phyloP scores from a whole-genome alignment of 2,888 invertebrate species.

The Augochlorella aurata region DNA sequence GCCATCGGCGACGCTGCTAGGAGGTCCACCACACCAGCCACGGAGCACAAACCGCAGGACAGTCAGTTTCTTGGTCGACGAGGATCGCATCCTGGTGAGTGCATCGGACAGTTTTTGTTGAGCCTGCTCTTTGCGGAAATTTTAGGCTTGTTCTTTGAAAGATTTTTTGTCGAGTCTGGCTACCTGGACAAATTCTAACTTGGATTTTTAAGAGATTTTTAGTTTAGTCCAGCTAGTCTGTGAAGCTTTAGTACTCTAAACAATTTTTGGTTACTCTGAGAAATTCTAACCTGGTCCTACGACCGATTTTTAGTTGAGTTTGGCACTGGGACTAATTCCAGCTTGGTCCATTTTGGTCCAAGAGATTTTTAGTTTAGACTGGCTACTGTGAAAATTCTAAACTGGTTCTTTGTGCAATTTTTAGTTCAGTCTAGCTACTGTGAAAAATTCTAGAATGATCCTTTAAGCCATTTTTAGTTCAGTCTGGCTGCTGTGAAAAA shows the following conservation, averaged over 20 bases:
- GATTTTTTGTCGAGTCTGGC: too few species aligned
- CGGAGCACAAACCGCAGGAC: slow-evolving; percentile 15
- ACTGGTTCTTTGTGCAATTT: neutral
- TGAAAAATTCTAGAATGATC: too few species aligned
- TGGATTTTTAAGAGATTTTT: neutral
- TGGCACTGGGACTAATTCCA: neutral
- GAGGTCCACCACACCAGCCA: slow-evolving; percentile 42
- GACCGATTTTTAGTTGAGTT: neutral
- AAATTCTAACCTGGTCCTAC: too few species aligned
- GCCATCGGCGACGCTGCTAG: slow-evolving; percentile 54
- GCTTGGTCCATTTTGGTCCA: neutral
- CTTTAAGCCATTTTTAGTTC: too few species aligned
- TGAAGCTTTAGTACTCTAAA: neutral
- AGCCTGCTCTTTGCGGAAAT: too few species aligned
- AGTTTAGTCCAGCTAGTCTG: neutral
- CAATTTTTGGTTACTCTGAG: neutral
- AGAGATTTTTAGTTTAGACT: neutral
- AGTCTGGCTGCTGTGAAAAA: neutral
- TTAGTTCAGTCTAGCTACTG: neutral
- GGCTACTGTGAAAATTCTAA: neutral
- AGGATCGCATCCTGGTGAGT: slow-evolving; percentile 73
- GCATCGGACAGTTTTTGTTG: neutral
- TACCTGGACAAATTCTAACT: too few species aligned
- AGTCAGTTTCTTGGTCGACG: slow-evolving; percentile 63
- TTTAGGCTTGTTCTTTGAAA: too few species aligned